phyloP scores from a whole-genome alignment of 2,113 vertebrate species.

The Genyomyrus donnyi region DNA sequence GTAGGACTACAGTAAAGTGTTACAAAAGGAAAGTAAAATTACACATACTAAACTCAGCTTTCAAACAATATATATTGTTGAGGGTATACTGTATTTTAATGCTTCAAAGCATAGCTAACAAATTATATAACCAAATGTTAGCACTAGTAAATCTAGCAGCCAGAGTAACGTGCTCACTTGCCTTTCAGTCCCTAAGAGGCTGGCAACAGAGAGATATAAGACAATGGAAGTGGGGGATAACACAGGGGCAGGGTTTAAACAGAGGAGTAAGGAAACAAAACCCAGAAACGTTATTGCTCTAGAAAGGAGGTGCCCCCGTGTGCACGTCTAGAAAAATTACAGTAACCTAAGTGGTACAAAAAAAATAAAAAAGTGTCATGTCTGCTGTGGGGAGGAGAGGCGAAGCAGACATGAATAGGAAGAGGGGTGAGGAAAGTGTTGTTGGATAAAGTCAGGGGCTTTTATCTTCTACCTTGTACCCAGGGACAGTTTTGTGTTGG shows the following conservation, averaged over 20 bases:
- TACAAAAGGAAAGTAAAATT: conserved; percentile 39
- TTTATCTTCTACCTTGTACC: conserved; percentile 99
- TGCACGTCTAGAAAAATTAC: conserved; percentile 33
- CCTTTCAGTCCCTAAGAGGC: conserved; percentile 52
- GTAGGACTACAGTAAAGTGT: conserved; percentile 40
- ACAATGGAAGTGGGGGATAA: conserved; percentile 35
- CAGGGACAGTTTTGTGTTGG: conserved; percentile 82
- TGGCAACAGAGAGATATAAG: conserved; percentile 59
- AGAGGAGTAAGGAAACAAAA: conserved; percentile 24
- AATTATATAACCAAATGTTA: conserved; percentile 41
- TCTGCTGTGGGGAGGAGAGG: conserved; percentile 53
- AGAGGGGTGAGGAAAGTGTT: conserved; percentile 59
- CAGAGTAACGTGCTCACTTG: conserved; percentile 51
- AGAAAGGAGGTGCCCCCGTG: conserved; percentile 24
- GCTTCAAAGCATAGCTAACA: conserved; percentile 39
- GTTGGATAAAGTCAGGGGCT: conserved; percentile 85
- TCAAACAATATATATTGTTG: conserved; percentile 37
- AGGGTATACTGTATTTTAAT: conserved; percentile 22
- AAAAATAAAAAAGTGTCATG: conserved; percentile 32
- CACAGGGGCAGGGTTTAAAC: conserved; percentile 21
- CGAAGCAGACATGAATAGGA: conserved; percentile 40
- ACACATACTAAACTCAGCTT: conserved; percentile 40
- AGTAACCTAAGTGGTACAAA: conserved; percentile 45
- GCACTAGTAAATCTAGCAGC: conserved; percentile 55
- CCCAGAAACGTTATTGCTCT: conserved; percentile 38